Evolutionary conservation across 2,113 vertebrate species (phyloP).

Genomic region (Diphyllodes magnificus): DNA sequence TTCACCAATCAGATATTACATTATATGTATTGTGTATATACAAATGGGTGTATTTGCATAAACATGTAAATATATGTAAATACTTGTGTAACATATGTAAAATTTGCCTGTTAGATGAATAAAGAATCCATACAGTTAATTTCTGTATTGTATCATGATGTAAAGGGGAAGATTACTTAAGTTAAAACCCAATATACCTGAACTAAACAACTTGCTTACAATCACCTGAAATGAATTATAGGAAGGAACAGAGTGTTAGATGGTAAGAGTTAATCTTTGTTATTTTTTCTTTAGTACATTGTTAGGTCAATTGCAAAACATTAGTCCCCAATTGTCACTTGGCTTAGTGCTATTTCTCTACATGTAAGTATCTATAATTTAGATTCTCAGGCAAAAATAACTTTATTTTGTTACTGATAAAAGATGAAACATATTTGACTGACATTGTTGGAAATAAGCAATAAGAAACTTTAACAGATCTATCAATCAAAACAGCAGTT

Average conservation of each 20-base stretch:
- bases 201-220: neutral
- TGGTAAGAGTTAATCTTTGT: neutral
- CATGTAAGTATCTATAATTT: constrained; percentile 9
- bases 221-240: neutral
- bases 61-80: neutral
- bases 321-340: neutral
- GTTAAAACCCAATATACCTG: neutral
- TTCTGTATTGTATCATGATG: neutral
- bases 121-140: neutral
- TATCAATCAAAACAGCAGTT: constrained; percentile 63
- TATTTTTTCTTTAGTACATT: neutral
- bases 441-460: constrained; percentile 61
- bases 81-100: neutral
- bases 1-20: neutral
- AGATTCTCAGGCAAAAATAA: constrained; percentile 34
- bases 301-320: neutral
- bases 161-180: neutral
- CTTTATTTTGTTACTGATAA: constrained; percentile 43
- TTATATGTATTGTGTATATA: neutral
- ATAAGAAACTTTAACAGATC: constrained; percentile 64
- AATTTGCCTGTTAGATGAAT: neutral
- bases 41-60: neutral
- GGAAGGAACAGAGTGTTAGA: neutral
- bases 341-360: neutral
- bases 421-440: constrained; percentile 55